Base-by-base conservation (phyloP, 2,113 vertebrate genomes). In the Lates calcarifer region DNA sequence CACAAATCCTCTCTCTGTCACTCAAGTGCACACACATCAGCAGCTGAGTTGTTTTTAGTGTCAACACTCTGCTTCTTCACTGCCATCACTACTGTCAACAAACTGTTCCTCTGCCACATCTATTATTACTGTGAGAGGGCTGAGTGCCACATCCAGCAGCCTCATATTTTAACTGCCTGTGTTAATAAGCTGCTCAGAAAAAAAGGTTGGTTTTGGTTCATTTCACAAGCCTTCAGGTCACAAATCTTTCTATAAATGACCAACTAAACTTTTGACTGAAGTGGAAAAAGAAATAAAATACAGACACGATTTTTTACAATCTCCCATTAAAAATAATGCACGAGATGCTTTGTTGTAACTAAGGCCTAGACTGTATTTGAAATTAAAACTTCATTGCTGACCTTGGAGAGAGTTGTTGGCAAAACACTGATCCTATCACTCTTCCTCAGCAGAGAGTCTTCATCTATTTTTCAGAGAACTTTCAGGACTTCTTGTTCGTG, bases 41-140 rank as follows among this genome's bases (percentile, higher is more conserved):
- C 66, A 18, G 14, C 26, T 0, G 8, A 29, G 26, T 62, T 43
- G 66, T 67, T 58, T 61, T 73, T 71, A 45, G 33, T 55, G 71
- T 71, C 71, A 70, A 57, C 65, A 20, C 55, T 29, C 4, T 22
- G 14, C 74, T 69, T 31, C 41, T 53, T 65, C 35, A 5, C 33
- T 66, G 22, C 22, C 45, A 47, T 20, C 45, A 13, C 51, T 5
- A 13, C 51, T 26, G 62, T 47, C 64, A 77, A 33, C 53, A 66
- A 5, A 63, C 20, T 24, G 3, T 8, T 68, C 18, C 57, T 45
- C 58, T 60, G 31, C 17, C 63, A 57, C 41, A 45, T 29, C n/a
- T 24, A 12, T 56, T 18, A 53, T 67, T 43, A 22, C 35, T 35
- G n/a, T 47, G 47, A 35, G 45, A 33, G 5, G 22, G 18, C 41